A percentile compares a stretch with the other conserved stretches of the same genome.
phyloP scores from a whole-genome alignment of 37 sponge, comb jelly and placozoan genomes.

The Aphrocallistes beatrix region DNA sequence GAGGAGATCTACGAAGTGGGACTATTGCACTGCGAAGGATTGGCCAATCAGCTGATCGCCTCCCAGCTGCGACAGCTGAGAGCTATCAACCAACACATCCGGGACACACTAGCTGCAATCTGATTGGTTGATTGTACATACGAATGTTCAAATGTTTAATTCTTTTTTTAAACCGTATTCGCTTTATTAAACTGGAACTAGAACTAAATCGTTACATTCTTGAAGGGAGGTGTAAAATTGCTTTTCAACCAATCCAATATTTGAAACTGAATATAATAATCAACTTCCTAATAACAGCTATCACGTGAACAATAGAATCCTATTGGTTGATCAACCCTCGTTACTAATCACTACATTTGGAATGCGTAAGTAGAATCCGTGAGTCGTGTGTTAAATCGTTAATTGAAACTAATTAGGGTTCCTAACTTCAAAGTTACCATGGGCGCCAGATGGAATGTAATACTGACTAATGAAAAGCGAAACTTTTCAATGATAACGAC shows the following conservation, averaged over 20 bases:
- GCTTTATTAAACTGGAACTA: neutral
- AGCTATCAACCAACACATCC: slow-evolving; percentile 12
- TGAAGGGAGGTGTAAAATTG: no score
- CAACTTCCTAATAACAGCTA: no score
- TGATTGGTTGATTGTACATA: neutral
- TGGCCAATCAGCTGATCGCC: neutral
- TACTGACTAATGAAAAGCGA: no score
- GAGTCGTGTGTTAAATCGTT: no score
- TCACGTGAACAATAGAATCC: neutral
- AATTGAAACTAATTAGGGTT: no score
- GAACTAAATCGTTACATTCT: no score
- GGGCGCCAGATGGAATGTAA: no score
- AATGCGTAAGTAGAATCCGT: no score
- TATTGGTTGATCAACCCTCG: neutral
- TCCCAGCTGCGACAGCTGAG: neutral
- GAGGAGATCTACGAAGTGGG: slow-evolving; percentile 3
- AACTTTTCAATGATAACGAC: no score
- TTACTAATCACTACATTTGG: neutral
- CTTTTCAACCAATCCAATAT: no score
- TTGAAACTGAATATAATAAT: no score
- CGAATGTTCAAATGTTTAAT: neutral
- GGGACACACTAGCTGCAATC: neutral
- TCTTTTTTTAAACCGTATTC: neutral
- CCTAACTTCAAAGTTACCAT: no score
- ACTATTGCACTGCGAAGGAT: neutral